Base-by-base conservation (phyloP, 2,888 invertebrate species). In the Parochlus steinenii region DNA sequence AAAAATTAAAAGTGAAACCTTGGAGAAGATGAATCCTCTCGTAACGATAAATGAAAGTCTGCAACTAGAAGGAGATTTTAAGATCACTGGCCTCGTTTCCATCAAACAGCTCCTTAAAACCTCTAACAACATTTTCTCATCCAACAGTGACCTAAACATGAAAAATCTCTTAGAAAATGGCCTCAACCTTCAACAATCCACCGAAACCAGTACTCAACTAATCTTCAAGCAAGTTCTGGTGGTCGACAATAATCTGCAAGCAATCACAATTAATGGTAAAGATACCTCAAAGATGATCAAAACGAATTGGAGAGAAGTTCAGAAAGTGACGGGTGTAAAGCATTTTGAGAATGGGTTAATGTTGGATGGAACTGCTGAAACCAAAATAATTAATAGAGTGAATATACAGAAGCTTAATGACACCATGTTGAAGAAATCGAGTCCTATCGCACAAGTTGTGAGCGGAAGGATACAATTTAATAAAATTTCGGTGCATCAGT, bases 261-360 rank as follows among this genome's bases (percentile, higher is more conserved):
- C 54, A 2, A 58, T 62, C 43, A 50, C 50, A 37, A 60, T 69
- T 36, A 67, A 62, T 42, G 54, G 53, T 2, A 43, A 61, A 8
- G 55, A 62, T 41, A 44, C 64, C 8, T 45, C 52, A 18, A 48
- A 54, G 17, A 58, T 63, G 44, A 51, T 67, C 3, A 51, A 53
- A 33, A 53, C 55, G 14, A 58, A 62, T 41, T 46, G 44, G 2
- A 46, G 57, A 3, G 51, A 56, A 12, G 42, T 55, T 18, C 60
- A 64, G 46, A 42, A 55, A 7, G 54, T 73, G 31, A 53, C 54
- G 16, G 69, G 67, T 6, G 43, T 42, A 25, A 72, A 71, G 46
- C 47, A 44, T 4, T 61, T 68, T 41, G 45, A 46, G 3, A 47
- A 50, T 12, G 54, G 62, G 45, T 43, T 71, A 8, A 43, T 47